Conservation (phyloP, 2,797 vertebrate genomes). For the Neosalanx taihuensis region DNA sequence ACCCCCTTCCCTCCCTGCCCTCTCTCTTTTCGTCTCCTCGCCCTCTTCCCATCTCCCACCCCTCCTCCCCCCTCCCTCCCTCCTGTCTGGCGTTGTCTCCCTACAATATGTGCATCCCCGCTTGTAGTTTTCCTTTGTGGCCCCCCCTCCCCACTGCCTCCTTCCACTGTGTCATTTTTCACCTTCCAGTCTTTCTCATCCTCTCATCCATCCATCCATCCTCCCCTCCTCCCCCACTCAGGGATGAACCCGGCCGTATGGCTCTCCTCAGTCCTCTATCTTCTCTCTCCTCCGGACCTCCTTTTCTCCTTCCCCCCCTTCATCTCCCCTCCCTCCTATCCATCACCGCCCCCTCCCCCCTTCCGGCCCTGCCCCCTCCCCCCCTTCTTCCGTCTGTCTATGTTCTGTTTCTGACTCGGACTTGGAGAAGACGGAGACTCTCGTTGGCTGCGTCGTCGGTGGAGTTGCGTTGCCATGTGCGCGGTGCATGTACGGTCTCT, state of each 20-base stretch:
- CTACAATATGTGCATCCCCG: not conserved
- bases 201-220: not conserved
- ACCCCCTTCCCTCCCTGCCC: conserved; percentile 22
- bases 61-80: conserved; percentile 5
- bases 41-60: conserved; percentile 42
- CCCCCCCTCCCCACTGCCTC: not conserved
- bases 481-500: conserved; percentile 34
- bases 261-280: conserved; percentile 23
- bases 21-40: conserved; percentile 19
- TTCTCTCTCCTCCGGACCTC: conserved; percentile 42
- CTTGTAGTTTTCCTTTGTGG: not conserved
- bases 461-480: conserved; percentile 28
- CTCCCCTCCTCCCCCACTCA: not conserved
- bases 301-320: conserved; percentile 30
- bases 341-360: conserved; percentile 32
- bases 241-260: conserved; percentile 39
- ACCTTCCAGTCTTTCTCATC: not conserved
- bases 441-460: conserved; percentile 8
- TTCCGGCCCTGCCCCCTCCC: not conserved
- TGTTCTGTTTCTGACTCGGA: conserved; percentile 56
- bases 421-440: conserved; percentile 37
- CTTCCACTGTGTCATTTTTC: not conserved
- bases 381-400: conserved; percentile 32
- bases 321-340: conserved; percentile 1
- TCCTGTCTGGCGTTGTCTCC: conserved; percentile 15